A percentile compares a stretch with the other conserved stretches of the same genome.
phyloP scores from a whole-genome alignment of 1,140 invertebrate genomes.

The Eumaeus atala region DNA sequence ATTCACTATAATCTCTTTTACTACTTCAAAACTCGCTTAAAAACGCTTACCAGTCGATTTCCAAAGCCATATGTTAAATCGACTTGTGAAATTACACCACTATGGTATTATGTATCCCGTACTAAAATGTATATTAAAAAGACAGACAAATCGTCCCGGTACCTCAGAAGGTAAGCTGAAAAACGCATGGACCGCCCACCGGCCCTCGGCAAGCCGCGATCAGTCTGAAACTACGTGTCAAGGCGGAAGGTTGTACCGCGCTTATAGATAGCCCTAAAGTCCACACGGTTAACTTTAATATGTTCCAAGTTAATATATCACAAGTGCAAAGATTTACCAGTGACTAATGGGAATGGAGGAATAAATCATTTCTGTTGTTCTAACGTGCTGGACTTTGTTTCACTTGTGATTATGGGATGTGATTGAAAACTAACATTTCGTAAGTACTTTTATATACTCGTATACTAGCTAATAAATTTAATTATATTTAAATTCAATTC shows the following conservation, averaged over 20 bases:
- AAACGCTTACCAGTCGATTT: too few species aligned
- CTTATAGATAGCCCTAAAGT: constrained; percentile 4
- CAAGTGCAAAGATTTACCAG: constrained; percentile 29
- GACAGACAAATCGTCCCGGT: constrained; percentile 34
- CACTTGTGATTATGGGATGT: constrained; percentile 55
- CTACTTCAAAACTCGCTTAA: too few species aligned
- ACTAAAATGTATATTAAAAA: neutral
- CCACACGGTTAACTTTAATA: constrained; percentile 43
- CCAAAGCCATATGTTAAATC: too few species aligned
- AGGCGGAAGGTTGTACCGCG: constrained; percentile 24
- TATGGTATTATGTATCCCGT: too few species aligned
- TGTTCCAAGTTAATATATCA: constrained; percentile 30
- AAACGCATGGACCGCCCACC: constrained; percentile 40
- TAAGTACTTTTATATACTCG: constrained; percentile 44
- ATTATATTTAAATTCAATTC: too few species aligned
- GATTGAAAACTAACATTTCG: constrained; percentile 55
- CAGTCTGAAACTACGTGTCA: constrained; percentile 40
- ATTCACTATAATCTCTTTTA: too few species aligned
- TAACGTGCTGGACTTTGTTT: constrained; percentile 29
- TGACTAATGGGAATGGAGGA: constrained; percentile 43
- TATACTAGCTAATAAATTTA: neutral
- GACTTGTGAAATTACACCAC: too few species aligned
- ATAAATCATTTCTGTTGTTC: neutral
- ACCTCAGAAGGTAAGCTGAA: constrained; percentile 49
- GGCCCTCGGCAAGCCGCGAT: constrained; percentile 31